Evolutionary conservation across 2,113 vertebrate species (phyloP).

Genomic region (Sterna hirundo): DNA sequence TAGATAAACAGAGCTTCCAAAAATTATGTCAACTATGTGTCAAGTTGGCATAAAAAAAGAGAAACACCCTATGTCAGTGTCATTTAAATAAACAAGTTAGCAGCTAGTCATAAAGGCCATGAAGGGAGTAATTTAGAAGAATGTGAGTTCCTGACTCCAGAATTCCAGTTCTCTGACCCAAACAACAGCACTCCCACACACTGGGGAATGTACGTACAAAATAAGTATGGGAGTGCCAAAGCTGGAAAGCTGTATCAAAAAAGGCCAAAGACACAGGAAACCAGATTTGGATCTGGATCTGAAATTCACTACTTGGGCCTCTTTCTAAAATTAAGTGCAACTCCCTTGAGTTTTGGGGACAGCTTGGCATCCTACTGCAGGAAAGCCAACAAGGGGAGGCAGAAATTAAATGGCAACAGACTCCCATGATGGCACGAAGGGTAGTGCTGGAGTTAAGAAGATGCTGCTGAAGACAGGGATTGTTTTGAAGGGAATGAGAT

Average conservation of each 20-base stretch:
- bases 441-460: neutral
- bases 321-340: neutral
- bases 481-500: neutral
- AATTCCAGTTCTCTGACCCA: conserved; percentile 56
- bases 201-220: neutral
- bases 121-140: conserved; percentile 31
- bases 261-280: neutral
- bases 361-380: neutral
- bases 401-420: neutral
- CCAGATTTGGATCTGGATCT: conserved; percentile 4
- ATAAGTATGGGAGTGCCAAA: conserved; percentile 19
- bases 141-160: conserved; percentile 29
- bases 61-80: conserved; percentile 28
- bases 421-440: neutral
- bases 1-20: conserved; percentile 19
- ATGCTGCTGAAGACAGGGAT: neutral
- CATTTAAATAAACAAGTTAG: conserved; percentile 54
- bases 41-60: conserved; percentile 33
- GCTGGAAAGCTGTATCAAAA: conserved; percentile 6
- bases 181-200: conserved; percentile 58
- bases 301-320: neutral
- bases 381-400: neutral
- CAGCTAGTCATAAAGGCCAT: neutral
- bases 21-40: conserved; percentile 33
- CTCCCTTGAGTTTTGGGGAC: neutral